These are phyloP conservation scores for Protophormia terraenovae DNA, from an alignment of 2,888 invertebrate species.

Conservation along the genomic window DNA sequence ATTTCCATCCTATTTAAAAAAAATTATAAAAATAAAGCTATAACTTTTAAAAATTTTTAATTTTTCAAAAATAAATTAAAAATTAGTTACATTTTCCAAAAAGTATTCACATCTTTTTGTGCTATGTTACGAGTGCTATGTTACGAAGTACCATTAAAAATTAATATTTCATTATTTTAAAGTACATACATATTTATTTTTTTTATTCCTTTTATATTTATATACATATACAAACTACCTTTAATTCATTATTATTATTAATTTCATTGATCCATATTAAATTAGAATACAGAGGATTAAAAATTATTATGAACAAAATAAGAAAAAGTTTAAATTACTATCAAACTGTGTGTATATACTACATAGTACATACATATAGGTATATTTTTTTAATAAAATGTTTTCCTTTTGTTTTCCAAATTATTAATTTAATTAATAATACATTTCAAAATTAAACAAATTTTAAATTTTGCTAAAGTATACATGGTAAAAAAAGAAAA, in stretches of 20 bases:
- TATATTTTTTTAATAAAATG: constrained; percentile 36
- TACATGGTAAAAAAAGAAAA: neutral
- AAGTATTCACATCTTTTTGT: too few species aligned
- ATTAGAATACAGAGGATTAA: constrained; percentile 41
- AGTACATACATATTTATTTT: constrained; percentile 41
- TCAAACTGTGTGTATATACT: constrained; percentile 47
- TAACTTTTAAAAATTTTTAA: too few species aligned
- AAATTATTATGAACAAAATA: constrained; percentile 43
- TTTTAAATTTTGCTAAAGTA: constrained; percentile 23
- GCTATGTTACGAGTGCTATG: too few species aligned
- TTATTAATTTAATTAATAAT: constrained; percentile 44
- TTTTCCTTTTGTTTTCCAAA: neutral
- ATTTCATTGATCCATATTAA: constrained; percentile 45
- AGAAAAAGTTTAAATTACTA: constrained; percentile 34
- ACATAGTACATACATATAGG: neutral
- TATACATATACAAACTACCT: constrained; percentile 55
- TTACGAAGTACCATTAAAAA: too few species aligned
- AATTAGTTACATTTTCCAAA: too few species aligned
- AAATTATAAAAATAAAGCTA: too few species aligned
- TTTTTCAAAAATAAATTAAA: too few species aligned
- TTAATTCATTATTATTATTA: constrained; percentile 51
- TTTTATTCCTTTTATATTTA: constrained; percentile 34
- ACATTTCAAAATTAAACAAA: constrained; percentile 37
- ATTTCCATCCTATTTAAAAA: too few species aligned
- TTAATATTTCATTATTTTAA: neutral